Evolutionary conservation across 2,797 vertebrate genomes (phyloP).

Genomic region (Austrolebias charrua): DNA sequence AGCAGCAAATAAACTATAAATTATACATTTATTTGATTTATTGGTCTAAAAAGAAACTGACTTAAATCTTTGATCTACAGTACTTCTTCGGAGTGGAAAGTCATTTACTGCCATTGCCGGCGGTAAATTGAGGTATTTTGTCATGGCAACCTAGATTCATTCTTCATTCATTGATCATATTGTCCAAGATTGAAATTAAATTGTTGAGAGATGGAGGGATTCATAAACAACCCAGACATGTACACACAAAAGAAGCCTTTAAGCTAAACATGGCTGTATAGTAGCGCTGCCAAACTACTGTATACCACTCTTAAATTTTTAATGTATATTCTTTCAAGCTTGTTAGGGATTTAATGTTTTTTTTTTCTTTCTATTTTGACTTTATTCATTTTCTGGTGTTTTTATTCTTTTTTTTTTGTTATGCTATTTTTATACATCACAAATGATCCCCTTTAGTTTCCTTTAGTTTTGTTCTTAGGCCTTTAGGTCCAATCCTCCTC

Average conservation of each 20-base stretch:
- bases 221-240: conserved; percentile 35
- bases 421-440: no score
- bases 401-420: no score
- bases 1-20: conserved; percentile 30
- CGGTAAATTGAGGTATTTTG: conserved; percentile 45
- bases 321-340: no score
- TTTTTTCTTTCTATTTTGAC: no score
- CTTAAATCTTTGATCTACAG: conserved; percentile 33
- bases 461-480: no score
- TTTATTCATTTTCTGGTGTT: no score
- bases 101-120: conserved; percentile 31
- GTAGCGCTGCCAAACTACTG: no score
- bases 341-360: no score
- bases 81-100: conserved; percentile 23
- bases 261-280: no score
- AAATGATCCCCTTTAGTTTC: no score
- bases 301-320: no score
- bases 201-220: conserved; percentile 34
- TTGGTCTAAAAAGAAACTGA: conserved; percentile 12
- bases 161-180: conserved; percentile 56
- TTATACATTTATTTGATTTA: conserved; percentile 16
- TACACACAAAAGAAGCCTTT: conserved; percentile 17
- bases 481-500: no score
- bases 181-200: conserved; percentile 49
- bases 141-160: conserved; percentile 42